A percentile compares a stretch with the other conserved stretches of the same genome.
Evolutionary conservation across 1,140 invertebrate species (phyloP).

Genomic region (Bradysia coprophila): DNA sequence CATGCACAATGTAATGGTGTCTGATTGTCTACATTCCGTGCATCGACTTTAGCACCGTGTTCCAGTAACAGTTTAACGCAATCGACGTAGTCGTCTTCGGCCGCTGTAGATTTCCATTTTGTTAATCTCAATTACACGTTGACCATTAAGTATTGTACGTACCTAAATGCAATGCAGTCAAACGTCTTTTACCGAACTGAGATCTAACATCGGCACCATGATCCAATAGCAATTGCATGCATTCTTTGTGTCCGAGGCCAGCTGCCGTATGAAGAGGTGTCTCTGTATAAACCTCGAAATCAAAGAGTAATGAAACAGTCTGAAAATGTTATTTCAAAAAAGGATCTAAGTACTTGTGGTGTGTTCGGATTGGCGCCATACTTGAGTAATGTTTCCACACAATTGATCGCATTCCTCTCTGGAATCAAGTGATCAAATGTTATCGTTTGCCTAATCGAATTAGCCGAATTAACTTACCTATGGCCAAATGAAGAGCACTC

Average conservation of each 20-base stretch:
- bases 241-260: constrained; percentile 42
- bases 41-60: constrained; percentile 44
- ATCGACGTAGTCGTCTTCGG: constrained; percentile 56
- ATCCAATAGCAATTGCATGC: constrained; percentile 44
- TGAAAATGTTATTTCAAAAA: constrained; percentile 4
- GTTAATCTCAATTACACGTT: not conserved
- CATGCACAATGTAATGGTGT: constrained; percentile 62
- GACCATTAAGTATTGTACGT: not conserved
- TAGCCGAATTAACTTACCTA: too few species aligned
- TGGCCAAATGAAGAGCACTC: constrained; percentile 53
- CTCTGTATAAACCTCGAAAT: constrained; percentile 57
- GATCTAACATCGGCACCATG: constrained; percentile 58
- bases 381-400: constrained; percentile 43
- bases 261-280: constrained; percentile 69
- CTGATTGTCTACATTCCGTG: constrained; percentile 48
- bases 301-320: constrained; percentile 1
- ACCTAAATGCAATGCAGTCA: constrained; percentile 59
- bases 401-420: constrained; percentile 42
- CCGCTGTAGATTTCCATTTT: constrained; percentile 23
- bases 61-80: constrained; percentile 51
- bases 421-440: too few species aligned
- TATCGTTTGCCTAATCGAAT: too few species aligned
- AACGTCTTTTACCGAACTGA: constrained; percentile 39
- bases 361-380: constrained; percentile 56
- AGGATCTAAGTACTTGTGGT: constrained; percentile 34